These are phyloP conservation scores for Gallinago solitaria DNA, from an alignment of 2,797 vertebrate genomes.

Conservation along the genomic window DNA sequence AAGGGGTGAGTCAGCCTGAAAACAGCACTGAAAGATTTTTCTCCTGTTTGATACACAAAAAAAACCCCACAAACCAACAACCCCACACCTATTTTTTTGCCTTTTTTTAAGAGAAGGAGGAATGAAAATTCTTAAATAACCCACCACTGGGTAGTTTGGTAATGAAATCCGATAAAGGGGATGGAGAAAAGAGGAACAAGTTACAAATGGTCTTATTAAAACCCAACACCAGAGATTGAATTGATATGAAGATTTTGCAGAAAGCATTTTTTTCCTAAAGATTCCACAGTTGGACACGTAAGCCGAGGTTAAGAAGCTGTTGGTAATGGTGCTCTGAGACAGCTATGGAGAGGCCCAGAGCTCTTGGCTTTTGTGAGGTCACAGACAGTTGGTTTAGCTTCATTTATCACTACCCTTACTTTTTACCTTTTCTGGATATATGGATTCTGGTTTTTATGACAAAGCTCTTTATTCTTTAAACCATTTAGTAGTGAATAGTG, in stretches of 20 bases:
- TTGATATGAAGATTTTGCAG: background rate
- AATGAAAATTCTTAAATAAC: background rate
- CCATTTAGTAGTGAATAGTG: background rate
- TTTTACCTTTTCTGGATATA: background rate
- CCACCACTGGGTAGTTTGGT: background rate
- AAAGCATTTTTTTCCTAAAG: background rate
- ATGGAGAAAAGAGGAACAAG: background rate
- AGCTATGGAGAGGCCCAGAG: background rate
- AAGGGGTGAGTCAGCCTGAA: background rate
- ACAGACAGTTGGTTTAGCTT: background rate
- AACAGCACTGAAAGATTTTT: background rate
- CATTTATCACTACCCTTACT: background rate
- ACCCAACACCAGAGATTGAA: background rate
- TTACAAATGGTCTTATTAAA: background rate
- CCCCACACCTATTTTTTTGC: background rate
- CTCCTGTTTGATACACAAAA: background rate
- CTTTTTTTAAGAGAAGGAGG: background rate
- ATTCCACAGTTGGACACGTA: background rate
- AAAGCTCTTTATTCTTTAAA: background rate
- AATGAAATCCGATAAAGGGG: background rate
- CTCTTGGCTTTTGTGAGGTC: background rate
- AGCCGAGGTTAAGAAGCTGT: background rate
- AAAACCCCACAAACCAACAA: background rate
- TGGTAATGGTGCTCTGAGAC: background rate
- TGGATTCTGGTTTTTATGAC: background rate